Conservation (phyloP, 1,140 invertebrate species). For the Dinoponera quadriceps region DNA sequence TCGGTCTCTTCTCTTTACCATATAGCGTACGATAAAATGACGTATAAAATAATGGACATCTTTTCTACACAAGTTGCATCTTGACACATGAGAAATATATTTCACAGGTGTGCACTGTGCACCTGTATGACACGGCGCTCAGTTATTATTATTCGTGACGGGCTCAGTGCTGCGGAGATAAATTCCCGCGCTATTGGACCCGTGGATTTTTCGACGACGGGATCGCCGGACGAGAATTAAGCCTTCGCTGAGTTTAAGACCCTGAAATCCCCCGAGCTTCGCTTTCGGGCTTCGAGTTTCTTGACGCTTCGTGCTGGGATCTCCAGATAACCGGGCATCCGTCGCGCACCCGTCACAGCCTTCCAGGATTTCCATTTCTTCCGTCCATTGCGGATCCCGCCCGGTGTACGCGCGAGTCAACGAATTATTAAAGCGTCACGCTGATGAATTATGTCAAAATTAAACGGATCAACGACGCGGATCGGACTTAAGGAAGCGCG, state of each 20-base stretch:
- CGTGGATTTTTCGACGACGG: no score
- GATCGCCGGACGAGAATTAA: neutral
- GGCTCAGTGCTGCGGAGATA: neutral
- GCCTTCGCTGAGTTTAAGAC: neutral
- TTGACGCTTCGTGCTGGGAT: slow-evolving; percentile 20
- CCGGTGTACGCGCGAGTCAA: slow-evolving; percentile 30
- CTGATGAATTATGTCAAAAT: slow-evolving; percentile 77
- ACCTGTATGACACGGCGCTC: neutral
- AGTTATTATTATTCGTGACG: neutral
- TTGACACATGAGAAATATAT: neutral
- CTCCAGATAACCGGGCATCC: neutral
- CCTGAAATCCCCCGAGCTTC: neutral
- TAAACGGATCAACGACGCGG: slow-evolving; percentile 73
- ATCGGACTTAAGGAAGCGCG: slow-evolving; percentile 61
- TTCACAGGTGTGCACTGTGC: no score
- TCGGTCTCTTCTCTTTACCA: no score
- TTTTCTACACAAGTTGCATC: neutral
- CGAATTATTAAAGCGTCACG: slow-evolving; percentile 73
- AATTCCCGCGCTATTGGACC: no score
- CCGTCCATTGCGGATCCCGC: no score
- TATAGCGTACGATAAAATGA: slow-evolving; percentile 27
- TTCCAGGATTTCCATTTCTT: slow-evolving; percentile 30
- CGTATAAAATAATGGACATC: no score
- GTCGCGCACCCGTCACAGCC: neutral
- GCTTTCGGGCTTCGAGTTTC: neutral